A percentile compares a stretch with the other conserved stretches of the same genome.
These are phyloP conservation scores for Bucorvus abyssinicus DNA, from an alignment of 2,797 vertebrate genomes.

Conservation along the genomic window DNA sequence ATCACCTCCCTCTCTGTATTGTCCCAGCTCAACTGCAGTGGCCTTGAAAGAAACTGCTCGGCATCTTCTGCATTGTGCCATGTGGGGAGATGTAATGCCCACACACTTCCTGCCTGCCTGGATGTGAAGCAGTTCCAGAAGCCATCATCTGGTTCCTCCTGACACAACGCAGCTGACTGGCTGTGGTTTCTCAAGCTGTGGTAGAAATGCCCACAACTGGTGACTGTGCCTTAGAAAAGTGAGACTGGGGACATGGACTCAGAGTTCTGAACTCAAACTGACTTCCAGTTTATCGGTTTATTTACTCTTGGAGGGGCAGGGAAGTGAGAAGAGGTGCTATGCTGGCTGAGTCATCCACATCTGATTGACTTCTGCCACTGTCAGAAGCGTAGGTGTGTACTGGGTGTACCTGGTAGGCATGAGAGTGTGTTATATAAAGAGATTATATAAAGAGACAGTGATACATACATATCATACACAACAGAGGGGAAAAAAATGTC, in stretches of 20 bases:
- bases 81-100: neutral
- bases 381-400: constrained; percentile 15
- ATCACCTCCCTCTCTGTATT: neutral
- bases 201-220: neutral
- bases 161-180: constrained; percentile 33
- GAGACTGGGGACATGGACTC: neutral
- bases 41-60: neutral
- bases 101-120: constrained; percentile 41
- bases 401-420: neutral
- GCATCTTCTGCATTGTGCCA: neutral
- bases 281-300: constrained; percentile 1
- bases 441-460: neutral
- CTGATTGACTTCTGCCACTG: neutral
- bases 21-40: neutral
- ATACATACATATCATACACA: neutral
- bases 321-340: constrained; percentile 14
- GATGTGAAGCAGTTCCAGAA: constrained; percentile 34
- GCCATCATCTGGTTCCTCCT: neutral
- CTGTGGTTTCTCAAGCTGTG: constrained; percentile 45
- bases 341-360: neutral
- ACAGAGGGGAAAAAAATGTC: neutral
- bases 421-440: neutral
- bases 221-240: neutral
- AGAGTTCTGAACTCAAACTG: neutral
- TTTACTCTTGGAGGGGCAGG: constrained; percentile 8